Evolutionary conservation across 2,888 invertebrate genomes (phyloP).

Genomic region (Caenorhabditis parvicauda): DNA sequence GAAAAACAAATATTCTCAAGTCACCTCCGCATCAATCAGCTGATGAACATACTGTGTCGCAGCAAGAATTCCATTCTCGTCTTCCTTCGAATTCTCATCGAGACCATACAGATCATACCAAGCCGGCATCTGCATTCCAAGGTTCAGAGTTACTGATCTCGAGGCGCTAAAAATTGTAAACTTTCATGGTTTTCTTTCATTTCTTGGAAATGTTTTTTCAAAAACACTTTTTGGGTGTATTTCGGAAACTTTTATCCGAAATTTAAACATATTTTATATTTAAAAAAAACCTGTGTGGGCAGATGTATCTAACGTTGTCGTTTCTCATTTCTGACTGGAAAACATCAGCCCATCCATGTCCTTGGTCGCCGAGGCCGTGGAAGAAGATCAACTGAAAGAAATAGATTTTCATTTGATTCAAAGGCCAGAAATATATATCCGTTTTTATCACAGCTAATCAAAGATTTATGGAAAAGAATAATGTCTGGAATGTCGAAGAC

Average conservation of each 20-base stretch:
- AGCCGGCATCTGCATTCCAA: slow-evolving; percentile 61
- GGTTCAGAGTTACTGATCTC: slow-evolving; percentile 56
- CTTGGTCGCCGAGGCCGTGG: slow-evolving; percentile 61
- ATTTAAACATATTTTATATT: neutral
- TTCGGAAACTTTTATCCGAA: neutral
- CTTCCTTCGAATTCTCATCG: slow-evolving; percentile 43
- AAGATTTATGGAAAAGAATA: slow-evolving; percentile 5
- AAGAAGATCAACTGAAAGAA: slow-evolving; percentile 56
- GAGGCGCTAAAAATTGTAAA: slow-evolving; percentile 34
- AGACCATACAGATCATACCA: slow-evolving; percentile 61
- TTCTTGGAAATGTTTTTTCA: neutral
- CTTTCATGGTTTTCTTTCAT: neutral
- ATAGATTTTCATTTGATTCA: neutral
- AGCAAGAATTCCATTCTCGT: slow-evolving; percentile 51
- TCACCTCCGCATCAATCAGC: slow-evolving; percentile 49
- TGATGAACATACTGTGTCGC: slow-evolving; percentile 54
- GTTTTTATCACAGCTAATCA: neutral
- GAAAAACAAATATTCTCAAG: neutral
- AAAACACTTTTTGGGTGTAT: neutral
- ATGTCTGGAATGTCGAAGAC: no score
- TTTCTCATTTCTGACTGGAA: slow-evolving; percentile 33
- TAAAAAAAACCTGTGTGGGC: slow-evolving; percentile 50
- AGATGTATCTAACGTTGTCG: slow-evolving; percentile 47
- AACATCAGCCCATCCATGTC: slow-evolving; percentile 58
- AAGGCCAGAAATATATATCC: neutral